Conservation (phyloP, 2,113 vertebrate genomes). For the Sardina pilchardus region DNA sequence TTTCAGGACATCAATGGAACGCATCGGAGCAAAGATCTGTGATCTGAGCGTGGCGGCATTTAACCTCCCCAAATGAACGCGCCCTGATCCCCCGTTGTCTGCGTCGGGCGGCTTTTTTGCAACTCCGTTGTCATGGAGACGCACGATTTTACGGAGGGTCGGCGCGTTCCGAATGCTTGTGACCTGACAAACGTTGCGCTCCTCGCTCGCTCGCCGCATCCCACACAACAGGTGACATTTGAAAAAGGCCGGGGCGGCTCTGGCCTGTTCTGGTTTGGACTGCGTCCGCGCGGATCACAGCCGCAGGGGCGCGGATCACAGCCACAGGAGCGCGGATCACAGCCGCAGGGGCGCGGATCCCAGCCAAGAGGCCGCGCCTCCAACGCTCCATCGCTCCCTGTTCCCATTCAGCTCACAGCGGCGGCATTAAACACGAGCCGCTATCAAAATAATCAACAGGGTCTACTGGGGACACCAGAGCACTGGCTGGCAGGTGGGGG, state of each 20-base stretch:
- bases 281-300: not conserved
- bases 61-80: constrained; percentile 39
- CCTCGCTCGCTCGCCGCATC: not conserved
- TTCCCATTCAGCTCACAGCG: constrained; percentile 12
- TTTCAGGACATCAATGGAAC: not conserved
- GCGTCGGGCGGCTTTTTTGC: not conserved
- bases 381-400: constrained; percentile 17
- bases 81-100: constrained; percentile 24
- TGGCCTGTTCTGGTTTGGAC: constrained; percentile 24
- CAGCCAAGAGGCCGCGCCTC: too few relatives aligned
- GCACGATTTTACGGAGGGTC: constrained; percentile 16
- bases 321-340: constrained; percentile 3
- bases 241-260: not conserved
- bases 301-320: constrained; percentile 22
- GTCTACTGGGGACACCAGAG: not conserved
- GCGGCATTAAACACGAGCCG: not conserved
- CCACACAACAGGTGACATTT: constrained; percentile 42
- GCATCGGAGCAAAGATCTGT: not conserved
- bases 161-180: constrained; percentile 21
- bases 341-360: too few relatives aligned
- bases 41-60: not conserved
- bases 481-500: not conserved
- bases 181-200: not conserved
- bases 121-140: constrained; percentile 27
- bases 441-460: not conserved